Conservation (phyloP, 2,888 invertebrate genomes). For the Brenthis daphne region DNA sequence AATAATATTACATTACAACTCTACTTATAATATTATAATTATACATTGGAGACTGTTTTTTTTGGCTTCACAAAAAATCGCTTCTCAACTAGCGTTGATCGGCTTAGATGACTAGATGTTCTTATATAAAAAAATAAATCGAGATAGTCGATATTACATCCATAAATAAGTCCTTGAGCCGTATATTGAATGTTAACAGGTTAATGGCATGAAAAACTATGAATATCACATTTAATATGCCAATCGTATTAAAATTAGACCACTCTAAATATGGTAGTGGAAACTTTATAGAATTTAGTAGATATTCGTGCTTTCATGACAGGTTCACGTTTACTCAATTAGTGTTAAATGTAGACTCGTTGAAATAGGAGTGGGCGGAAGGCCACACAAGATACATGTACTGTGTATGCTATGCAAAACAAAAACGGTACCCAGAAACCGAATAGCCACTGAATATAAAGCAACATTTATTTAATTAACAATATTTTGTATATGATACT, state of each 20-base stretch:
- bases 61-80: constrained; percentile 6
- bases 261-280: neutral
- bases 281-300: neutral
- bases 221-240: constrained; percentile 2
- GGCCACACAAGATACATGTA: neutral
- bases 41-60: neutral
- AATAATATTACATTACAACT: neutral
- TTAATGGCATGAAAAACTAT: constrained; percentile 18
- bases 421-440: neutral
- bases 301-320: neutral
- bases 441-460: neutral
- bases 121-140: constrained; percentile 10
- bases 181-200: constrained; percentile 24
- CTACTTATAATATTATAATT: constrained; percentile 1
- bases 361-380: neutral
- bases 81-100: constrained; percentile 10
- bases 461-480: too few species aligned
- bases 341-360: neutral
- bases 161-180: constrained; percentile 31
- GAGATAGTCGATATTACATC: neutral
- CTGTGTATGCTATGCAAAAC: neutral
- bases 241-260: neutral
- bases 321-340: neutral
- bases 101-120: constrained; percentile 14
- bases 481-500: too few species aligned